Evolutionary conservation across 2,888 invertebrate genomes (phyloP), one percentile per base, ranked within the genome.

Genomic region (Stenichneumon culpator): DNA sequence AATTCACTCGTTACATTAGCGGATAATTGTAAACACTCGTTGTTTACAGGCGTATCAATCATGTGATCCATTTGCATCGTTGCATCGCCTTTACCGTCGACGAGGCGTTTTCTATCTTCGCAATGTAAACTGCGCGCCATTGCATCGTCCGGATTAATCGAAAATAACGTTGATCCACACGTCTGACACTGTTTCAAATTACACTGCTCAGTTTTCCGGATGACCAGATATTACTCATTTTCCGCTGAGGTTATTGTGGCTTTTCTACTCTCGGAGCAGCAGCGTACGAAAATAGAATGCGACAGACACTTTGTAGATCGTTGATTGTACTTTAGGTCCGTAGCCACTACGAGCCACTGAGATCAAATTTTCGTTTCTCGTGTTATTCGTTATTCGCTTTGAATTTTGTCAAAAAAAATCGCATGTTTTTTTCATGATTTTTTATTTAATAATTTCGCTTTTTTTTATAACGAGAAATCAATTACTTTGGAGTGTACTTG

Each of bases 241-340:
- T 81, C 65, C 74, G 81, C 72, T 67, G 80, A 86, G 86, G 79
- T 79, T 87, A 80, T 83, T 83, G 86, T 88, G 84, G 82, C 87
- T 84, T 83, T 79, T 84, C 79, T 80, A 74, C 60, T 32, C 60
- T 16, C 60, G 60, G 28, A 60, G 50, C 77, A 85, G 86, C 70
- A 88, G 88, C 86, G 89, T 88, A 89, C 89, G 86, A 89, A 89
- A 89, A 89, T 89, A 89, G 89, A 89, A 88, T 87, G 84, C 81
- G 83, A 87, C 87, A 87, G 88, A 89, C 83, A 88, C 87, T 86
- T 75, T 67, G 39, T 67, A 70, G 73, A 80, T 80, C 75, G 69
- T 77, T 60, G 39, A 65, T 54, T 63, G 22, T 47, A 19, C 28
- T 47, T 22, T 69, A 52, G 39, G 25, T 39, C 36, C 25, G 25